These are phyloP conservation scores for Campopleginae sp. DNA, from an alignment of 2,888 invertebrate species.

Conservation along the genomic window DNA sequence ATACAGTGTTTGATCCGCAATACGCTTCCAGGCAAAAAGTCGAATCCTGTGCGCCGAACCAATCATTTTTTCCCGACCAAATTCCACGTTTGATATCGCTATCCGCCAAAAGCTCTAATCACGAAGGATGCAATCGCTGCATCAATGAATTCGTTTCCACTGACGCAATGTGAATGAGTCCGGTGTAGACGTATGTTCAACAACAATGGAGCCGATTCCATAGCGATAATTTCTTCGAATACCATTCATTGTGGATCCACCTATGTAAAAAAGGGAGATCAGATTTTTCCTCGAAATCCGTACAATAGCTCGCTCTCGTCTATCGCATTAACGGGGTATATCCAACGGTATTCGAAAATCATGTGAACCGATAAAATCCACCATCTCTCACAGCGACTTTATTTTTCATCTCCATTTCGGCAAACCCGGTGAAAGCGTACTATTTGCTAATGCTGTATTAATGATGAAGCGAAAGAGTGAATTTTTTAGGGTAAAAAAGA, in stretches of 20 bases:
- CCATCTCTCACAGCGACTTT: not conserved
- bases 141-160: not conserved
- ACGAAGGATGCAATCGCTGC: not conserved
- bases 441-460: too few relatives aligned
- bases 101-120: not conserved
- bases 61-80: not conserved
- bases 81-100: not conserved
- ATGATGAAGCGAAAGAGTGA: too few relatives aligned
- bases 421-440: too few relatives aligned
- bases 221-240: not conserved
- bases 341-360: not conserved
- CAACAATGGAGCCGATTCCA: not conserved
- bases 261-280: not conserved
- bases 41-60: not conserved
- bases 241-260: not conserved
- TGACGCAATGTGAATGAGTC: not conserved
- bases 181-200: not conserved
- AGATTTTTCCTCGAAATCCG: not conserved
- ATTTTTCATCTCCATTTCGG: too few relatives aligned
- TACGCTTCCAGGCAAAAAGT: not conserved
- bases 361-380: constrained; percentile 5
- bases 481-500: not conserved
- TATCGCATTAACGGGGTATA: not conserved
- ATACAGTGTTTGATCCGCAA: not conserved
- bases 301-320: not conserved